Conservation (phyloP, 2,888 invertebrate genomes). For the Archips xylosteana region DNA sequence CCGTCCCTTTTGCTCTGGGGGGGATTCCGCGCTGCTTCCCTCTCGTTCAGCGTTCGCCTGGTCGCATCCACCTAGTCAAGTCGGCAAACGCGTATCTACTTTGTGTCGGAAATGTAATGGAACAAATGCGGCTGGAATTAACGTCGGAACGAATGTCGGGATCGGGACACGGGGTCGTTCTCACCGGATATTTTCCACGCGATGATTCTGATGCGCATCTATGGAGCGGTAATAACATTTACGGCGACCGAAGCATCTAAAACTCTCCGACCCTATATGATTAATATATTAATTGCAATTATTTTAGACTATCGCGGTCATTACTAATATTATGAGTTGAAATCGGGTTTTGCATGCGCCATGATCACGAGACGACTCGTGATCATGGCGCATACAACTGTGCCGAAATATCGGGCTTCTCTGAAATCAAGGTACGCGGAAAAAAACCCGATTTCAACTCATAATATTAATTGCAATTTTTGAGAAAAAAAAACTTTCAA, state of each 20-base stretch:
- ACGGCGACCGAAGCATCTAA: constrained; percentile 56
- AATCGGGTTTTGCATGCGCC: no score
- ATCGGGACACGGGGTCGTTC: constrained; percentile 81
- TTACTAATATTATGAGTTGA: no score
- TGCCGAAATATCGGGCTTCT: no score
- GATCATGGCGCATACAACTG: no score
- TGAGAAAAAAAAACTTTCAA: neutral
- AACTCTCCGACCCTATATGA: constrained; percentile 31
- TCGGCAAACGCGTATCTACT: constrained; percentile 85
- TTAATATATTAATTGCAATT: neutral
- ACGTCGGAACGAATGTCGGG: constrained; percentile 80
- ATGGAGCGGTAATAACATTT: constrained; percentile 72
- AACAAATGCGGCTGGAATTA: constrained; percentile 86
- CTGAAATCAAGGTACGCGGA: no score
- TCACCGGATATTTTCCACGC: constrained; percentile 82
- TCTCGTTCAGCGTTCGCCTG: constrained; percentile 73
- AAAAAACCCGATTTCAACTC: no score
- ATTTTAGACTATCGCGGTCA: no score
- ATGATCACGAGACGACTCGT: no score
- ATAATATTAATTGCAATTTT: neutral
- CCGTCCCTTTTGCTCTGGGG: constrained; percentile 67
- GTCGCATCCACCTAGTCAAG: constrained; percentile 85
- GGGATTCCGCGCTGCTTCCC: constrained; percentile 64
- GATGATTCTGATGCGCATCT: constrained; percentile 82
- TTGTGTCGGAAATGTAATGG: constrained; percentile 86